phyloP scores from a whole-genome alignment of 1,140 invertebrate species.

The Leptonema lineaticorne region DNA sequence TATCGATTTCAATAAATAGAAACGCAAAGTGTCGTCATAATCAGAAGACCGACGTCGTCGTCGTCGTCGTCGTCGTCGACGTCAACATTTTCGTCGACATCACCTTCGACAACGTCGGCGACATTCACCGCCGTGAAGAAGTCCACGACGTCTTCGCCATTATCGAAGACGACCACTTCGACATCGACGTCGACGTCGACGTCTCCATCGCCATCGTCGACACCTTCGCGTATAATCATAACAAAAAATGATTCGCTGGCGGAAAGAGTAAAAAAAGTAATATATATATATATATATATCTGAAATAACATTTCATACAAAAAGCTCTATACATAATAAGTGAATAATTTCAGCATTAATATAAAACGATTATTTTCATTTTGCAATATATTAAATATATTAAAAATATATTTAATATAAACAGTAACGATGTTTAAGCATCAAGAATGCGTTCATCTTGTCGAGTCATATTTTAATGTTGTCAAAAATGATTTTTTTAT shows the following conservation, averaged over 20 bases:
- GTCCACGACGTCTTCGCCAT: not conserved
- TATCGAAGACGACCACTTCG: constrained; percentile 21
- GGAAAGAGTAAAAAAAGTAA: constrained; percentile 60
- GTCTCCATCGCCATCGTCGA: constrained; percentile 50
- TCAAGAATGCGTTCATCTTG: too few relatives aligned
- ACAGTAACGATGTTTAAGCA: too few relatives aligned
- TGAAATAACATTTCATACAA: not conserved
- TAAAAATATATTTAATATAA: too few relatives aligned
- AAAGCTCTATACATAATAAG: too few relatives aligned
- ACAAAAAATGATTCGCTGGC: constrained; percentile 61
- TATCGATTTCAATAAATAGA: constrained; percentile 33
- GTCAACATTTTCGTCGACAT: constrained; percentile 46
- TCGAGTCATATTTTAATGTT: too few relatives aligned
- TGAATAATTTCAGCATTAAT: not conserved
- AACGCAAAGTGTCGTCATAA: constrained; percentile 46
- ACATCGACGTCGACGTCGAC: constrained; percentile 45
- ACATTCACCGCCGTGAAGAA: constrained; percentile 60
- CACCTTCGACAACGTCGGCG: not conserved
- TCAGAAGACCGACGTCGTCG: constrained; percentile 51
- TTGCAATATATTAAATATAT: too few relatives aligned
- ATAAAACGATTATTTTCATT: not conserved
- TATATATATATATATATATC: too few relatives aligned
- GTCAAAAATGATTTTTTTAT: not conserved
- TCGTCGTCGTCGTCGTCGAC: constrained; percentile 50
- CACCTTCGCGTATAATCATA: constrained; percentile 56